Evolutionary conservation across 2,888 invertebrate species (phyloP), one percentile per base, ranked within the genome.

Genomic region (Oxyscelio sp.): DNA sequence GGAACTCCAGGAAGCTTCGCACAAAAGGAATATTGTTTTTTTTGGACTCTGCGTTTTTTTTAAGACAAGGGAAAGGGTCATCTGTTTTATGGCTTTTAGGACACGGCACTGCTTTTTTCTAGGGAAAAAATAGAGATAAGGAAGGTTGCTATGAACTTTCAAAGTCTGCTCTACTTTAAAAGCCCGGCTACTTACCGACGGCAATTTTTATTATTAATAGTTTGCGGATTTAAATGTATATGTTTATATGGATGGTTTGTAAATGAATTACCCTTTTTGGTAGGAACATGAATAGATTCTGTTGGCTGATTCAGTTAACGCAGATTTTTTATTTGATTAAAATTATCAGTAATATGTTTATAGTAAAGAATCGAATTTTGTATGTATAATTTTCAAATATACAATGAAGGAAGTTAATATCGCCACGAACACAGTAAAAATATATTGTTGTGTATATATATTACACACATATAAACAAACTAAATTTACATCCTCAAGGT

Each of bases 11-110:
- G 66, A 66, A 66, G 40, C 15, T 38, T 4, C 13, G 38, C 38
- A 66, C 66, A 66, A 66, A 52, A 52, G 52, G 48, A 66, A 66
- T 38, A 54, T 66, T 66, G 66, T 66, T 52, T n/a, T n/a, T n/a
- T n/a, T n/a, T n/a, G 65, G 65, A 34, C 15, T 48, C 27, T 21
- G 40, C 48, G 31, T 24, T 52, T 52, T 50, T 24, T 56, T 15
- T n/a, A 48, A 40, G 19, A 40, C 54, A n/a, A n/a, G n/a, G n/a
- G n/a, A n/a, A n/a, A n/a, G n/a, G 38, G 6, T 38, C 65, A 52
- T 15, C 50, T 11, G 11, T 21, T 66, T 52, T 66, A 50, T 66
- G 65, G 38, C 65, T 66, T 38, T 50, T 38, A 22, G 52, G 65
- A 66, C 50, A 52, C 6, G 13, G 38, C 38, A 34, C 50, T 48